These are phyloP conservation scores for Copsychus sechellarum DNA, from an alignment of 2,113 vertebrate species.

Conservation along the genomic window DNA sequence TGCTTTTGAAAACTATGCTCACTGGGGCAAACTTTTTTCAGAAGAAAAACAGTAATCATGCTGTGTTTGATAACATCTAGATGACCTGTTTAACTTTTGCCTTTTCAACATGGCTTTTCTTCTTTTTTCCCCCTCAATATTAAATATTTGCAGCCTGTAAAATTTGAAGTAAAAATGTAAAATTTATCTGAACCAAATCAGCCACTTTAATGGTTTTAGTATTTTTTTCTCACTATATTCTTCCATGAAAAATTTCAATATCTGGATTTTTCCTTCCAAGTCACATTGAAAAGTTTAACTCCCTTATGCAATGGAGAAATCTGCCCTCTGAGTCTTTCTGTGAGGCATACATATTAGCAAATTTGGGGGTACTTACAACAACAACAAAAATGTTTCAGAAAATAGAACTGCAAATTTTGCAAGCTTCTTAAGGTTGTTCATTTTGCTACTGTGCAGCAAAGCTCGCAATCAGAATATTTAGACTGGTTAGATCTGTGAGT, in stretches of 20 bases:
- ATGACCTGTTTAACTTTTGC: background rate
- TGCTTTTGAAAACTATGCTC: background rate
- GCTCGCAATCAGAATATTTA: background rate
- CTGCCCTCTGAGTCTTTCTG: fast-evolving
- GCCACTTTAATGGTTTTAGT: background rate
- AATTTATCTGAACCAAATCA: background rate
- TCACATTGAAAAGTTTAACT: background rate
- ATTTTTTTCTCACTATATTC: background rate
- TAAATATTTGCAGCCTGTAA: background rate
- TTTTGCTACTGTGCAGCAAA: background rate
- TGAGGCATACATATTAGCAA: background rate
- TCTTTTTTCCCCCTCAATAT: no score
- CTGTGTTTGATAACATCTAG: background rate
- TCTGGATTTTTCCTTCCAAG: background rate
- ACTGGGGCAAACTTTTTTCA: background rate
- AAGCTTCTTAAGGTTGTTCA: background rate
- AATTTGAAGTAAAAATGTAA: background rate
- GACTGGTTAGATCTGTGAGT: background rate
- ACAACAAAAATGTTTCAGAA: background rate
- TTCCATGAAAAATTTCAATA: background rate
- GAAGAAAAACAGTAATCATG: background rate
- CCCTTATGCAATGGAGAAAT: background rate
- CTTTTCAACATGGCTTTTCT: background rate
- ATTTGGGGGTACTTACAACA: background rate
- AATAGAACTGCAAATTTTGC: background rate